Evolutionary conservation across 2,888 invertebrate species (phyloP).

Genomic region (Nymphalis c-album): DNA sequence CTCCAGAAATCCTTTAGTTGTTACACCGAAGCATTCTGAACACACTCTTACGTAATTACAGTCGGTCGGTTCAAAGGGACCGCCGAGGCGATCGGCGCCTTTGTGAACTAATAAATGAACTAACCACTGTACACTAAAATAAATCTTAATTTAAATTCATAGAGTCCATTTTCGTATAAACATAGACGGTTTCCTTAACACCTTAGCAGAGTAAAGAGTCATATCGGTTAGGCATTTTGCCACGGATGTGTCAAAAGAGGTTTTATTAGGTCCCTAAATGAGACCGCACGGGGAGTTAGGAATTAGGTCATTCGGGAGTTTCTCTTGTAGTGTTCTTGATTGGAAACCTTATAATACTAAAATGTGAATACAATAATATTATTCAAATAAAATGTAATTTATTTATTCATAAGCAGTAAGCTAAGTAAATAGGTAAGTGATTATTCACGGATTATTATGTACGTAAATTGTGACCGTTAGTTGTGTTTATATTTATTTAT

Average conservation of each 20-base stretch:
- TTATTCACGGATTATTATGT: too few species aligned
- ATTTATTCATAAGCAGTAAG: too few species aligned
- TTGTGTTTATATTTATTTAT: too few species aligned
- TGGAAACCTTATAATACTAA: neutral
- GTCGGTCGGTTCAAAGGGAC: constrained; percentile 72
- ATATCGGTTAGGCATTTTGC: constrained; percentile 81
- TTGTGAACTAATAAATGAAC: constrained; percentile 77
- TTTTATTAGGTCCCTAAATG: constrained; percentile 79
- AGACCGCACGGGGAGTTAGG: constrained; percentile 68
- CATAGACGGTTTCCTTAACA: constrained; percentile 65
- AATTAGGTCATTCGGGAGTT: constrained; percentile 68
- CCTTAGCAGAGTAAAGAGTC: constrained; percentile 75
- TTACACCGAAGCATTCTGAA: constrained; percentile 52
- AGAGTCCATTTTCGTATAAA: constrained; percentile 43
- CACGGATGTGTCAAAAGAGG: constrained; percentile 82
- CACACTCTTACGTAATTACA: constrained; percentile 74
- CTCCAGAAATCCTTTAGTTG: constrained; percentile 43
- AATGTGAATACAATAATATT: neutral
- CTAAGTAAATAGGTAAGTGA: too few species aligned
- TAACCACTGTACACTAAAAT: constrained; percentile 36
- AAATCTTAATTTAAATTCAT: constrained; percentile 19
- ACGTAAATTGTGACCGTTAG: too few species aligned
- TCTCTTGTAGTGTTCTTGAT: constrained; percentile 48
- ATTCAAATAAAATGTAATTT: too few species aligned
- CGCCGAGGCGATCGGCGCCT: constrained; percentile 71